A percentile compares a stretch with the other conserved stretches of the same genome.
Evolutionary conservation across 2,113 vertebrate species (phyloP).

Genomic region (Neolamprologus ventralis): DNA sequence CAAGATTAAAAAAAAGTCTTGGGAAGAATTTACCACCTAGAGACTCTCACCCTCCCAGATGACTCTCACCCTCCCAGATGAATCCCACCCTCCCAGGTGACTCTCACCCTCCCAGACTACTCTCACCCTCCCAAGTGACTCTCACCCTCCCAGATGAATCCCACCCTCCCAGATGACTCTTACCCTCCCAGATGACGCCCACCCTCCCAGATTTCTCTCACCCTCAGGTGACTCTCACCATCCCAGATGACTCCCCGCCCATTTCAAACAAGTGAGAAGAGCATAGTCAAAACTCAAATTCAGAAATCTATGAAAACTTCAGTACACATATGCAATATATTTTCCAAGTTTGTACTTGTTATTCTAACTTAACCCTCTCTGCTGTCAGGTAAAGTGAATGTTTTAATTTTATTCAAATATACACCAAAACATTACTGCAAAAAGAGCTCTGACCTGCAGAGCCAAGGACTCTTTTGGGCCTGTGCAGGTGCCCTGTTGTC

Average conservation of each 20-base stretch:
- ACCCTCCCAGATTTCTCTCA: no score
- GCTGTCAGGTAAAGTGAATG: background rate
- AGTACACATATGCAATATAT: background rate
- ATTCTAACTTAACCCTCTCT: background rate
- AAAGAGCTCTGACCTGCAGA: background rate
- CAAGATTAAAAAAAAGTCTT: no score
- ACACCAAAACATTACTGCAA: background rate
- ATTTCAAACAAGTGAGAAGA: background rate
- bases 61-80: accelerated
- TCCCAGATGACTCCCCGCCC: background rate
- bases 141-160: no score
- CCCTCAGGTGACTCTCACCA: no score
- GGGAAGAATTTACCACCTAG: no score
- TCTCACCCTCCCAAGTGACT: no score
- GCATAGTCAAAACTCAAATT: background rate
- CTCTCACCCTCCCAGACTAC: accelerated
- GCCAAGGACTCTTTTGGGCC: background rate
- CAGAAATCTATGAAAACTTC: background rate
- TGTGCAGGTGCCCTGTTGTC: background rate
- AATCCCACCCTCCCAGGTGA: accelerated
- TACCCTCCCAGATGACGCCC: no score
- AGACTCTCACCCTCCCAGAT: accelerated
- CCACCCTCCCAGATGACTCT: accelerated
- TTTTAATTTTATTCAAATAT: background rate
- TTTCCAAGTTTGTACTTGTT: background rate